These are phyloP conservation scores for Rachycentron canadum DNA, from an alignment of 2,797 vertebrate genomes.

Conservation along the genomic window DNA sequence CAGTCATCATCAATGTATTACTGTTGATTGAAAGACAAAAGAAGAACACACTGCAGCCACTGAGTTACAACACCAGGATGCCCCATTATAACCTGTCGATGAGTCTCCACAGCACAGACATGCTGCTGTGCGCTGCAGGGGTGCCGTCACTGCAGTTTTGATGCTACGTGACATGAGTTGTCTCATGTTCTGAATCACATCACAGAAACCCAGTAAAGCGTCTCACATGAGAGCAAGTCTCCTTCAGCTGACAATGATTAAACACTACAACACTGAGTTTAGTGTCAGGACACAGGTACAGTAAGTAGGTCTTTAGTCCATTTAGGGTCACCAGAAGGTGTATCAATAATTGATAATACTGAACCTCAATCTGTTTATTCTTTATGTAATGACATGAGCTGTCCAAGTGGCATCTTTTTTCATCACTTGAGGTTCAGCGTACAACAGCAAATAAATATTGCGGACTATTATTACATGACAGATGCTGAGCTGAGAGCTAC, in stretches of 20 bases:
- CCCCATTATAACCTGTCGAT: background rate
- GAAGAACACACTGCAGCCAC: background rate
- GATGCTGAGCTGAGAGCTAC: background rate
- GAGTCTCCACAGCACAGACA: background rate
- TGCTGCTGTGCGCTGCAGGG: background rate
- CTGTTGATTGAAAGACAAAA: background rate
- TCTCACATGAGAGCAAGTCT: conserved; percentile 61
- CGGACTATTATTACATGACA: conserved; percentile 3
- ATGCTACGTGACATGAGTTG: conserved; percentile 8
- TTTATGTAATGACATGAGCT: background rate
- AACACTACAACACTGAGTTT: conserved; percentile 10
- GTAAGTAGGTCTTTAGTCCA: conserved; percentile 1
- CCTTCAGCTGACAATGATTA: conserved; percentile 71
- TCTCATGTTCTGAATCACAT: conserved; percentile 51
- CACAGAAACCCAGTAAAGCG: conserved; percentile 37
- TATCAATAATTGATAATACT: background rate
- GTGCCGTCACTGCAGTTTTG: background rate
- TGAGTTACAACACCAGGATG: background rate
- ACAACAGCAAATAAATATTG: background rate
- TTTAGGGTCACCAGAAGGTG: conserved; percentile 18
- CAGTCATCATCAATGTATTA: background rate
- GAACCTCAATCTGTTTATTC: background rate
- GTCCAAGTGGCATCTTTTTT: background rate
- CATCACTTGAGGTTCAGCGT: background rate
- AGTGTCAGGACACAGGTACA: conserved; percentile 17